Conservation (phyloP, 2,797 vertebrate species). For the Alosa sapidissima region DNA sequence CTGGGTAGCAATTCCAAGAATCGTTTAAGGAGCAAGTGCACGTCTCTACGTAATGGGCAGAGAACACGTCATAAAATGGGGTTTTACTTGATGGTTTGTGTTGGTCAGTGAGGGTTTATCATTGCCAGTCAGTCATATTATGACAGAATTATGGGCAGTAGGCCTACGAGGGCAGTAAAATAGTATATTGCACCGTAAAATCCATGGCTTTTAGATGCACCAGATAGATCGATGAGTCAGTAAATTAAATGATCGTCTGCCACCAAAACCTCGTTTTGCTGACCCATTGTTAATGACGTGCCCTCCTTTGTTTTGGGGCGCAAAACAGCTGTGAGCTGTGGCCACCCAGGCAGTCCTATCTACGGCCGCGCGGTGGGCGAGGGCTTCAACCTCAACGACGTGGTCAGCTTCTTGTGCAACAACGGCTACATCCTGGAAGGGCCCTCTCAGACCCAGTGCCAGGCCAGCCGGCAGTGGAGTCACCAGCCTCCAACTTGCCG, state of each 20-base stretch:
- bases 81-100: slow-evolving; percentile 2
- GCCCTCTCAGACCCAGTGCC: slow-evolving; percentile 90
- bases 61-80: not conserved
- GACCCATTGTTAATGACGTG: not conserved
- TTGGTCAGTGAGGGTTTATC: not conserved
- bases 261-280: not conserved
- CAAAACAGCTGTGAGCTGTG: slow-evolving; percentile 86
- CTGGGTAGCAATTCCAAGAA: not conserved
- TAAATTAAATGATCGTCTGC: not conserved
- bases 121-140: not conserved
- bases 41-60: not conserved
- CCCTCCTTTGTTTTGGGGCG: slow-evolving; percentile 16
- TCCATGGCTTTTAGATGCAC: not conserved
- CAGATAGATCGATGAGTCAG: slow-evolving; percentile 1
- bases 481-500: slow-evolving; percentile 92
- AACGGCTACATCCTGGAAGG: slow-evolving; percentile 95
- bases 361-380: slow-evolving; percentile 93
- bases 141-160: not conserved
- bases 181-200: not conserved
- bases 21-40: not conserved
- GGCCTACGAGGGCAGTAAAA: not conserved
- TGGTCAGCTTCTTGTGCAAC: slow-evolving; percentile 93
- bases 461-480: slow-evolving; percentile 94
- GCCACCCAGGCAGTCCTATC: slow-evolving; percentile 96
- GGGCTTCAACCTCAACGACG: slow-evolving; percentile 95